phyloP scores from a whole-genome alignment of 2,113 vertebrate genomes.

The Myodes glareolus region DNA sequence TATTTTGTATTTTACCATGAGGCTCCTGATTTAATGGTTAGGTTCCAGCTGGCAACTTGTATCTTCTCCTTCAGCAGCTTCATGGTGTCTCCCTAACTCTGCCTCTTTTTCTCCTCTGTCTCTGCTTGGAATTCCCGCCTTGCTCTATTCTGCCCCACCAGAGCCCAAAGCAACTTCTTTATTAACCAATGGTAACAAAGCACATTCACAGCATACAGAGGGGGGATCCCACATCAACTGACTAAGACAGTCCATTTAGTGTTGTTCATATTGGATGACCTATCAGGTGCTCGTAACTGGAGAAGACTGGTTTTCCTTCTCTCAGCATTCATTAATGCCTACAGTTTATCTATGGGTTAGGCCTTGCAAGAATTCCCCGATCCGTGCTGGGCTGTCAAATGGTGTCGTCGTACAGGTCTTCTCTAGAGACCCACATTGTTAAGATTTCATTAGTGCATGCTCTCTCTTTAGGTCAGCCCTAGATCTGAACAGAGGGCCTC shows the following conservation, averaged over 20 bases:
- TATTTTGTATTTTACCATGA: no score
- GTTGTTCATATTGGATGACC: not conserved
- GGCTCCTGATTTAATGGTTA: no score
- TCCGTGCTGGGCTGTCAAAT: not conserved
- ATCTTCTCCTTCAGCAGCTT: no score
- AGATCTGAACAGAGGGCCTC: not conserved
- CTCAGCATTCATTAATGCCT: not conserved
- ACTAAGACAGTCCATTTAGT: not conserved
- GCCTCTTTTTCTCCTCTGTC: no score
- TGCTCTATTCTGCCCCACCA: no score
- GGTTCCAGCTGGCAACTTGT: no score
- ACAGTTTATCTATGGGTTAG: not conserved
- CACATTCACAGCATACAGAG: no score
- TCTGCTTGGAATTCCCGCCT: no score
- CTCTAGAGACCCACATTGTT: not conserved
- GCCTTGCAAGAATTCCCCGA: not conserved
- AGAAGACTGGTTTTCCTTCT: not conserved
- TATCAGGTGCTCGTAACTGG: not conserved
- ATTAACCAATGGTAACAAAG: no score
- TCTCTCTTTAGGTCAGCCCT: not conserved
- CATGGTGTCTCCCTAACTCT: no score
- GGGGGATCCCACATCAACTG: not conserved
- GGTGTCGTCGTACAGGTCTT: not conserved
- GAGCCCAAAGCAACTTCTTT: no score
- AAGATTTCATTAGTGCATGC: not conserved